Base-by-base conservation (phyloP, 2,113 vertebrate species). In the Excalfactoria chinensis region DNA sequence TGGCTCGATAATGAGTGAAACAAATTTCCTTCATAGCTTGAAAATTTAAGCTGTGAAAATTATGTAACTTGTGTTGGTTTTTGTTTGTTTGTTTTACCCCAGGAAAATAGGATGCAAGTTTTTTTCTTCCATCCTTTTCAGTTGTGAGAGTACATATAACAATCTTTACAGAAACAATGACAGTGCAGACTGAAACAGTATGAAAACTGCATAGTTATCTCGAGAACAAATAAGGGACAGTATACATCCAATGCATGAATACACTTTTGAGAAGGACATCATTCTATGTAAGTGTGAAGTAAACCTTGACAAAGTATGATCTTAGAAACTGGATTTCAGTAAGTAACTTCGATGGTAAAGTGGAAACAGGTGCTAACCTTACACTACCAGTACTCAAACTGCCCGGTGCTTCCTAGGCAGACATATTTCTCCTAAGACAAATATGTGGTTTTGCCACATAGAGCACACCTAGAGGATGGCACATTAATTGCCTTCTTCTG, bases 41-140 rank as follows among this genome's bases (percentile, higher is more conserved):
- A 84, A 90, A 88, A 89, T 67, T 46, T 78, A 41, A 86, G 68
- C 53, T 70, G 53, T 72, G 70, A 85, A 86, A 93, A 92, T 95
- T 82, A 94, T 22, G 5, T 63, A 86, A 91, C 41, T 28, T 46
- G 46, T 83, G 78, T 49, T 75, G 82, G 82, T 55, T 55, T 16
- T 19, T 35, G 62, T 79, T 48, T 34, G 46, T 48, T 22, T 25
- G 23, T 22, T 53, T 53, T 53, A 28, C 51, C 51, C 68, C 20
- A 14, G 60, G 55, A 67, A 72, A 77, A 87, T n/a, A 15, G 34
- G 21, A 71, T 72, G 30, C 46, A 83, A 81, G 71, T 56, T 48
- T 66, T 64, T 73, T 93, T 89, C 59, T 83, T 93, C 4, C 0
- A 62, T 46, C 77, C 23, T 70, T 80, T 80, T 73, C 40, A 77